These are phyloP conservation scores for Lagocephalus sceleratus DNA, from an alignment of 2,797 vertebrate species.

Conservation along the genomic window DNA sequence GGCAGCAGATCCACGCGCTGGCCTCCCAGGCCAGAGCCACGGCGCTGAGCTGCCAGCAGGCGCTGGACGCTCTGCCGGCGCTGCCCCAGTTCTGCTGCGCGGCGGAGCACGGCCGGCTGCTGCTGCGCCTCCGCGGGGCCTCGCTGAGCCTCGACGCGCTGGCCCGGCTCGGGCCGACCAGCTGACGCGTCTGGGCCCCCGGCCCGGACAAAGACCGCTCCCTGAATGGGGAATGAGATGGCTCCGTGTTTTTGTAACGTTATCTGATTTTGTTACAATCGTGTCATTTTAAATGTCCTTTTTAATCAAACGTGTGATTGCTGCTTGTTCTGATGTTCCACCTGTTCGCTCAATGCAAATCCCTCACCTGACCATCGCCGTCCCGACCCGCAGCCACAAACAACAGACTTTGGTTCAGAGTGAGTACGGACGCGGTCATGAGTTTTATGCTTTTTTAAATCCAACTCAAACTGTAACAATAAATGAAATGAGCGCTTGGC, in stretches of 20 bases:
- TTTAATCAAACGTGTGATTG: too few species aligned
- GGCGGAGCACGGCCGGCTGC: conserved; percentile 77
- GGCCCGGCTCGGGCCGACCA: conserved; percentile 45
- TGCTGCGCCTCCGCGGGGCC: conserved; percentile 76
- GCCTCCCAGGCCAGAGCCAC: conserved; percentile 56
- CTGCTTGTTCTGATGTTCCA: conserved; percentile 4
- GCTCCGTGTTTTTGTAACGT: too few species aligned
- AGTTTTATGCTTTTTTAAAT: background rate
- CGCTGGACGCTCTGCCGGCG: conserved; percentile 72
- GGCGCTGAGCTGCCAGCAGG: conserved; percentile 46
- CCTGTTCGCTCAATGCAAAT: background rate
- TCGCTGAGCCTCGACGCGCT: conserved; percentile 73
- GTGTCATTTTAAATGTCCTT: too few species aligned
- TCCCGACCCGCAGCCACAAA: too few species aligned
- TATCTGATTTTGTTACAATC: too few species aligned
- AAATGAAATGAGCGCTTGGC: conserved; percentile 7
- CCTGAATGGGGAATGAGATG: too few species aligned
- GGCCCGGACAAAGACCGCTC: too few species aligned
- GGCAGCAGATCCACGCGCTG: conserved; percentile 53
- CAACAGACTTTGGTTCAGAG: too few species aligned
- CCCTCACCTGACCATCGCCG: background rate
- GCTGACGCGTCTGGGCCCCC: background rate
- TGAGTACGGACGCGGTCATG: too few species aligned
- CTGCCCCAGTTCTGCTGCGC: conserved; percentile 84
- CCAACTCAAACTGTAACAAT: conserved; percentile 8